Evolutionary conservation across 2,797 vertebrate genomes (phyloP).

Genomic region (Allobates femoralis): DNA sequence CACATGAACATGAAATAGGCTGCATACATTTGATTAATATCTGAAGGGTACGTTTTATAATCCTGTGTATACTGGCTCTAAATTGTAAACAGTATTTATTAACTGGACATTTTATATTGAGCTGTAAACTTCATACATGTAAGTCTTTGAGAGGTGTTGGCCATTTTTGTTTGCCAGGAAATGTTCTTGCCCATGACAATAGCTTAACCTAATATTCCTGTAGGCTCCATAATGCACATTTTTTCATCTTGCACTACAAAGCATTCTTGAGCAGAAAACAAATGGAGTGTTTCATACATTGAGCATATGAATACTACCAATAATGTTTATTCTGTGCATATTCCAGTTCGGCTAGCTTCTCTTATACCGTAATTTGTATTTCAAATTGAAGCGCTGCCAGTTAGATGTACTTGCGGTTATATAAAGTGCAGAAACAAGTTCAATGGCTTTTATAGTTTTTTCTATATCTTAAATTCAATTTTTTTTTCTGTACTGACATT

Average conservation of each 20-base stretch:
- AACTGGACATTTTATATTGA: conserved; percentile 41
- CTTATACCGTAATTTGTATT: conserved; percentile 46
- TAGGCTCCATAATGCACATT: conserved; percentile 21
- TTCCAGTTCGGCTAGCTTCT: conserved; percentile 44
- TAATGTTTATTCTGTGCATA: conserved; percentile 59
- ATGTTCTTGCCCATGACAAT: conserved; percentile 40
- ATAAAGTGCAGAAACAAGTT: conserved; percentile 46
- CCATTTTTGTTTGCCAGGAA: conserved; percentile 55
- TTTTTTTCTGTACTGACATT: conserved; percentile 8
- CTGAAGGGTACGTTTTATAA: conserved; percentile 1
- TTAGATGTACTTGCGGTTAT: conserved; percentile 50
- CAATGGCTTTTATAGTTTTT: conserved; percentile 37
- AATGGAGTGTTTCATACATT: conserved; percentile 58
- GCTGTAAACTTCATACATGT: conserved; percentile 42
- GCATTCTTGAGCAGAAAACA: conserved; percentile 55
- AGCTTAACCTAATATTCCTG: conserved; percentile 44
- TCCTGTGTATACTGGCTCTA: neutral
- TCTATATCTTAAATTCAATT: neutral
- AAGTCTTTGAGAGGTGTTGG: conserved; percentile 27
- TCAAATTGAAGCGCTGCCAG: conserved; percentile 50
- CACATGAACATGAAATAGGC: neutral
- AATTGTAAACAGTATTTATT: conserved; percentile 43
- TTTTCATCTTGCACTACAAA: conserved; percentile 56
- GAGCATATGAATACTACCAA: conserved; percentile 45
- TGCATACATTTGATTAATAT: neutral